phyloP scores from a whole-genome alignment of 2,797 vertebrate species.

The Mycteria americana region DNA sequence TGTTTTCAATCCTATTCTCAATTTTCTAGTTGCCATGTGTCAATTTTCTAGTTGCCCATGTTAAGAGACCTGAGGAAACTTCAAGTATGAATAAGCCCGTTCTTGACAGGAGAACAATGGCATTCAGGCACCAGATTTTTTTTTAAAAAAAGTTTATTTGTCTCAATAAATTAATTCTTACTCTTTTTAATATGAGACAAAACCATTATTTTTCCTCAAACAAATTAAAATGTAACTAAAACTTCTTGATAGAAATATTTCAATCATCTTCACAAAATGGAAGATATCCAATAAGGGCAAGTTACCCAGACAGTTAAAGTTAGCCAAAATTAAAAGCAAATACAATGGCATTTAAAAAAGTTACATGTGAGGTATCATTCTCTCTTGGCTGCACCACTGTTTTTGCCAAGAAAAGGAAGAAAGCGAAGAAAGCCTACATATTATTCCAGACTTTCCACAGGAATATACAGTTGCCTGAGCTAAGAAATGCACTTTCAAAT shows the following conservation, averaged over 20 bases:
- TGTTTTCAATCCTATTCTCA: not conserved
- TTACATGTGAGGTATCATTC: not conserved
- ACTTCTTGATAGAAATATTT: not conserved
- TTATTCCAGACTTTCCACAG: not conserved
- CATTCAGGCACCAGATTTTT: not conserved
- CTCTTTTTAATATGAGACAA: not conserved
- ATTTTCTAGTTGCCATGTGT: not conserved
- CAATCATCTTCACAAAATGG: not conserved
- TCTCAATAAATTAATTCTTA: not conserved
- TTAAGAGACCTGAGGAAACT: not conserved
- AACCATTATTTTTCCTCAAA: not conserved
- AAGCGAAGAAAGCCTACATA: not conserved
- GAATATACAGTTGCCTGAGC: not conserved
- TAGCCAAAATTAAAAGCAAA: not conserved
- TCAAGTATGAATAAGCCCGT: not conserved
- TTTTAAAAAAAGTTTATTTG: rapidly evolving
- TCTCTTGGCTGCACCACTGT: not conserved
- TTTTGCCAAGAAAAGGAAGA: not conserved
- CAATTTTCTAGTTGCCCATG: not conserved
- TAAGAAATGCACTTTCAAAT: not conserved
- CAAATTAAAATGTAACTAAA: not conserved
- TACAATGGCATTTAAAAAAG: not conserved
- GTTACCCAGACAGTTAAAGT: not conserved
- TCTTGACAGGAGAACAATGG: not conserved
- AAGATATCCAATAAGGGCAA: not conserved